Conservation (phyloP, 2,888 invertebrate species). For the Cistogaster globosa region DNA sequence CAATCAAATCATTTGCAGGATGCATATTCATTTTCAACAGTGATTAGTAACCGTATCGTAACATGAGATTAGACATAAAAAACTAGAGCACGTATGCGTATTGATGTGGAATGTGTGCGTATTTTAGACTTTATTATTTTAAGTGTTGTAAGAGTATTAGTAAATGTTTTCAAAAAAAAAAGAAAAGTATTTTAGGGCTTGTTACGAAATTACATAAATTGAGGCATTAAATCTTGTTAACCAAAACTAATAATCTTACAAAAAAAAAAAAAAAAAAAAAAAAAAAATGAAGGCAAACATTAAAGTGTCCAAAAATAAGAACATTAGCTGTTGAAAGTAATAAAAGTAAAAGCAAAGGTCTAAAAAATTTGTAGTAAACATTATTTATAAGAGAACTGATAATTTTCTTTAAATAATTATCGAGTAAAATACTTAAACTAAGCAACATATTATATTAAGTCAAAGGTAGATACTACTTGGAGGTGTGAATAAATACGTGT, state of each 20-base stretch:
- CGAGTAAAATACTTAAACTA: no score
- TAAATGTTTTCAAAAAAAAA: slow-evolving; percentile 1
- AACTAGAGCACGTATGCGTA: slow-evolving; percentile 18
- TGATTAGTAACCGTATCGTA: slow-evolving; percentile 52
- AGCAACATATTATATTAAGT: no score
- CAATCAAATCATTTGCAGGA: slow-evolving; percentile 26
- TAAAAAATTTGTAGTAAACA: no score
- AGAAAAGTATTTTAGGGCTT: slow-evolving; percentile 38
- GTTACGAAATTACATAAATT: slow-evolving; percentile 55
- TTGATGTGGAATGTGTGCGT: neutral
- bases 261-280: no score
- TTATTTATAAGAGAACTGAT: no score
- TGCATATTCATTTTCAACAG: slow-evolving; percentile 35
- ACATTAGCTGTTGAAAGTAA: no score
- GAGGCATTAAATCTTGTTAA: slow-evolving; percentile 68
- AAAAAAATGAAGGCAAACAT: slow-evolving; percentile 10
- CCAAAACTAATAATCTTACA: slow-evolving; percentile 53
- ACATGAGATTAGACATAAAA: slow-evolving; percentile 10
- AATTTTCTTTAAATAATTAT: no score
- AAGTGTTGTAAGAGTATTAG: slow-evolving; percentile 45
- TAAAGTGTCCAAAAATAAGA: neutral
- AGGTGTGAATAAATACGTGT: no score
- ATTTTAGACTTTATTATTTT: slow-evolving; percentile 32
- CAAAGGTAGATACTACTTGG: no score
- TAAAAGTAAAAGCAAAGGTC: no score